phyloP scores from a whole-genome alignment of 2,797 vertebrate genomes.

The Stomatorhinus walkeri region DNA sequence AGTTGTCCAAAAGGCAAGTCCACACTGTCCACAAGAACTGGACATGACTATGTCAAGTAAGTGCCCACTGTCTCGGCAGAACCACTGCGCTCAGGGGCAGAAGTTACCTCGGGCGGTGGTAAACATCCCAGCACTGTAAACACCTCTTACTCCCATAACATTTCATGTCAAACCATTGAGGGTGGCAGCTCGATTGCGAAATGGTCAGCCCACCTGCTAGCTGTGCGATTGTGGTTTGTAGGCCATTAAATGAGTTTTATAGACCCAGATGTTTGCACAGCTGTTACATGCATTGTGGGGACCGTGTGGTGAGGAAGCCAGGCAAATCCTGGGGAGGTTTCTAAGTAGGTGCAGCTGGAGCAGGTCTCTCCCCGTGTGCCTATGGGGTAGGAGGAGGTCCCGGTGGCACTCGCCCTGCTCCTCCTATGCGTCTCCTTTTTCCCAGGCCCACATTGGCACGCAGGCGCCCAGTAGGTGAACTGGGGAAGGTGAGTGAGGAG shows the following conservation, averaged over 20 bases:
- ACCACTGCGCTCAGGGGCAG: background rate
- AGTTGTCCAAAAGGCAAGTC: conserved; percentile 75
- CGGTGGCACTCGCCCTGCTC: background rate
- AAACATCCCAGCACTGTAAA: background rate
- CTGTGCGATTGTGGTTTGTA: background rate
- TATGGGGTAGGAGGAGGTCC: background rate
- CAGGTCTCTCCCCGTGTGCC: background rate
- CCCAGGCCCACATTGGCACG: conserved; percentile 53
- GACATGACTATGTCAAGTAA: conserved; percentile 75
- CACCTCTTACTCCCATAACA: background rate
- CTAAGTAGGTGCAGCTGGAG: background rate
- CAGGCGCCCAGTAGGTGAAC: conserved; percentile 54
- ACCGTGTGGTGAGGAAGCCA: background rate
- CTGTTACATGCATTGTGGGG: background rate
- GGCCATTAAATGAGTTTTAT: background rate
- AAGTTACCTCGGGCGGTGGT: background rate
- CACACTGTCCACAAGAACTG: conserved; percentile 54
- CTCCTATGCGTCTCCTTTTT: background rate
- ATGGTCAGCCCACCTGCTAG: background rate
- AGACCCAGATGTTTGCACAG: background rate
- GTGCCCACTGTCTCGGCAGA: conserved; percentile 26
- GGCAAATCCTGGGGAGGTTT: background rate
- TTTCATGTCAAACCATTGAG: background rate
- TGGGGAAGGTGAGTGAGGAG: conserved; percentile 75
- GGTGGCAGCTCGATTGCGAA: background rate